These are phyloP conservation scores for Cecropterus lyciades DNA, from an alignment of 1,140 invertebrate species.

Conservation along the genomic window DNA sequence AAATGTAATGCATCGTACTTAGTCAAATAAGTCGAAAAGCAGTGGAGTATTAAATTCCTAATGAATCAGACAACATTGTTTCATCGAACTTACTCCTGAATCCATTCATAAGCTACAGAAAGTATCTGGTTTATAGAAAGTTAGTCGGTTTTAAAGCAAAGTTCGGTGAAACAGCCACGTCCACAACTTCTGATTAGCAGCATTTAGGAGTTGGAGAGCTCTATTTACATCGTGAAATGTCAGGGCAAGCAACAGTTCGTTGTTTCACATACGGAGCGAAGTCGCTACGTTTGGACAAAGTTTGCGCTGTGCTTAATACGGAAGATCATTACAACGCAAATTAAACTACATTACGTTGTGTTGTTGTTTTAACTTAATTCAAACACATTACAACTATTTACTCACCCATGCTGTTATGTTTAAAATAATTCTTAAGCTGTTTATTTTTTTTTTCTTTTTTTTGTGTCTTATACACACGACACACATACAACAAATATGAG, in stretches of 20 bases:
- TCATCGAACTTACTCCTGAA: no score
- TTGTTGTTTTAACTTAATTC: no score
- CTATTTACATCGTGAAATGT: conserved; percentile 35
- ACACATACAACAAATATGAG: no score
- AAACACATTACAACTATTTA: no score
- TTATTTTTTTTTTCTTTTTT: no score
- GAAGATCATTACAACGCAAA: conserved; percentile 11
- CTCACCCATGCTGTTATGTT: no score
- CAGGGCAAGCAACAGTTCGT: conserved; percentile 32
- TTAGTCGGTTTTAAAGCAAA: conserved; percentile 33
- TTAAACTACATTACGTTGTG: neutral
- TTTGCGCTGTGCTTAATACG: conserved; percentile 15
- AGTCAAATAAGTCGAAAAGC: neutral
- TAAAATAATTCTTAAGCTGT: no score
- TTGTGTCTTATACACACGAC: no score
- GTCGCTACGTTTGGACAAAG: conserved; percentile 16
- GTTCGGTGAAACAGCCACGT: conserved; percentile 27
- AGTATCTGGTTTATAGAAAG: conserved; percentile 19
- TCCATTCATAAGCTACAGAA: conserved; percentile 6
- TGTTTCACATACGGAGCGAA: conserved; percentile 29
- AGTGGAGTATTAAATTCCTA: no score
- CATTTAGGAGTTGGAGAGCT: conserved; percentile 34
- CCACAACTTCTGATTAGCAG: conserved; percentile 37
- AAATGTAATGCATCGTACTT: no score
- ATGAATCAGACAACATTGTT: no score